Base-by-base conservation (phyloP, 2,888 invertebrate species). In the Gari tellinella region DNA sequence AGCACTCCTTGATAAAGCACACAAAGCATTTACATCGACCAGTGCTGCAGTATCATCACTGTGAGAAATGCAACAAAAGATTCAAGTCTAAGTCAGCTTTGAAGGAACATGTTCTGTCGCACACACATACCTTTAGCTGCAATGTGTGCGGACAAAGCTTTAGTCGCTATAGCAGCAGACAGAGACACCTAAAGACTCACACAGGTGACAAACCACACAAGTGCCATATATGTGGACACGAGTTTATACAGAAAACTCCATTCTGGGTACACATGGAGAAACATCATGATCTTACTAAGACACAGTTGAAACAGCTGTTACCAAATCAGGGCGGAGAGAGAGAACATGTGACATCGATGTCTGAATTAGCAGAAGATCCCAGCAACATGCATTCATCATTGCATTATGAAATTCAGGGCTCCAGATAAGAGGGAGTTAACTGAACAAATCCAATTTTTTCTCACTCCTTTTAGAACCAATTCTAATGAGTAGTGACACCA, bases 261-360 rank as follows among this genome's bases (percentile, higher is more conserved):
- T 73, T 55, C 51, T 73, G 73, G 73, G 41, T 68, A 4, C 73
- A 73, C 21, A 73, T 73, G 67, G 67, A 67, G n/a, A 73, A 73
- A 49, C 60, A 73, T 64, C 73, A 73, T 45, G 73, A 64, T 23
- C 51, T 70, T 51, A 31, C 31, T 31, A 31, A 31, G 10, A 10
- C 10, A 4, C 31, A 31, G 31, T 10, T 31, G 31, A 31, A 31
- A 10, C 5, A 31, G 31, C 10, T 31, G 10, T 10, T 31, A 10
- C 31, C 31, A 10, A 10, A 31, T 31, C 31, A 31, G 31, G 5
- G 10, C 10, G 31, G 31, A 7, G 31, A 31, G 5, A 31, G 31
- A 31, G 10, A 31, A 31, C 10, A 10, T 31, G 31, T 31, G 4
- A 31, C 31, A 4, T 7, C 10, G 10, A 10, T 31, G 4, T 7